phyloP scores from a whole-genome alignment of 2,888 invertebrate genomes.

The Punctoribates punctum region DNA sequence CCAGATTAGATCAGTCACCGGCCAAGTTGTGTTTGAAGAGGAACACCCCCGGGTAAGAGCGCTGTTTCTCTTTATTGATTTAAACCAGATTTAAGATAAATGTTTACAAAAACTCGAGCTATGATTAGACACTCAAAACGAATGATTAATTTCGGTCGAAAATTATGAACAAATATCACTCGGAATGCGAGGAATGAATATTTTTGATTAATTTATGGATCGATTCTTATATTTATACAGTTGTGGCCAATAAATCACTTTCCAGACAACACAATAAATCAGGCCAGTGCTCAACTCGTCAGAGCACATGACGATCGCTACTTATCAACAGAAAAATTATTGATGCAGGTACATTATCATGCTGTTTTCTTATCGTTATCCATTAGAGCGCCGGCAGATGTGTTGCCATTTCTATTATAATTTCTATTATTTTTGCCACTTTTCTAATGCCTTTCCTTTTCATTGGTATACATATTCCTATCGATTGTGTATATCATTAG shows the following conservation, averaged over 20 bases:
- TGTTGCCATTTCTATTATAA: background rate
- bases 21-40: slow-evolving; percentile 58
- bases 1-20: slow-evolving; percentile 55
- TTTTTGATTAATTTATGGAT: background rate
- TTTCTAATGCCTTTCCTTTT: background rate
- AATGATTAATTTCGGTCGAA: too few species aligned
- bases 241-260: slow-evolving; percentile 57
- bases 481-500: slow-evolving; percentile 22
- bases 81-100: background rate
- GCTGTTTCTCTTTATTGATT: background rate
- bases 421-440: background rate
- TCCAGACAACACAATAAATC: slow-evolving; percentile 56
- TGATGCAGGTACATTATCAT: slow-evolving; percentile 54
- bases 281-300: slow-evolving; percentile 57
- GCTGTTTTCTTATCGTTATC: background rate
- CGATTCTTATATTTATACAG: slow-evolving; percentile 47
- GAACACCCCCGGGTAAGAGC: slow-evolving; percentile 53
- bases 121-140: too few species aligned
- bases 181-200: background rate
- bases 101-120: too few species aligned
- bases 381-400: background rate
- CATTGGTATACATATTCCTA: background rate
- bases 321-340: slow-evolving; percentile 53
- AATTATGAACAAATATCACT: too few species aligned
- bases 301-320: slow-evolving; percentile 54